Evolutionary conservation across 2,888 invertebrate genomes (phyloP).

Genomic region (Glaucopsyche alexis): DNA sequence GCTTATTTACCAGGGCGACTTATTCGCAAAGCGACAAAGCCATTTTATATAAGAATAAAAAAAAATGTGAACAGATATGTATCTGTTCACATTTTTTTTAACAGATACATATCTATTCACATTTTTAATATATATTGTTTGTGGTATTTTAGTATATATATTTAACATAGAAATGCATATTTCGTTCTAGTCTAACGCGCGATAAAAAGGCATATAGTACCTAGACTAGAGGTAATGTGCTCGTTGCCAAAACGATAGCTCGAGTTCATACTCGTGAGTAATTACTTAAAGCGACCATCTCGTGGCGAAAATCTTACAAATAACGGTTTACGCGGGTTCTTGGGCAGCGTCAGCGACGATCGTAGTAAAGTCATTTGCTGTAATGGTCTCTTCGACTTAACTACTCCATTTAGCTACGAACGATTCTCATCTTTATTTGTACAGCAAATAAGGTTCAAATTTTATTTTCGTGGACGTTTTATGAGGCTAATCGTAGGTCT

Average conservation of each 20-base stretch:
- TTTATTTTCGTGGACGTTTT: conserved; percentile 34
- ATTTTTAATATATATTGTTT: too few relatives aligned
- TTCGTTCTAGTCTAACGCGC: too few relatives aligned
- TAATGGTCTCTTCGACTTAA: conserved; percentile 56
- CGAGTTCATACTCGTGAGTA: conserved; percentile 43
- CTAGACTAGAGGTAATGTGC: conserved; percentile 8
- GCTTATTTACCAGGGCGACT: too few relatives aligned
- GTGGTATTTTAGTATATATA: too few relatives aligned
- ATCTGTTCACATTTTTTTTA: too few relatives aligned
- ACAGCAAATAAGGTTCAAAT: conserved; percentile 34
- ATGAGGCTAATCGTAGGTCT: conserved; percentile 37
- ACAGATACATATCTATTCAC: too few relatives aligned
- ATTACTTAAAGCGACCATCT: conserved; percentile 53
- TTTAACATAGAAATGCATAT: too few relatives aligned
- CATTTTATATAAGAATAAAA: too few relatives aligned
- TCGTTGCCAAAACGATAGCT: conserved; percentile 41
- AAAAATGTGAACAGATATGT: too few relatives aligned
- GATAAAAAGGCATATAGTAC: too few relatives aligned
- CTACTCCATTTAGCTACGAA: conserved; percentile 41
- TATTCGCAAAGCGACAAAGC: too few relatives aligned
- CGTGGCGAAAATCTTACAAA: conserved; percentile 60
- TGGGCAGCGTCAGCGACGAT: conserved; percentile 54
- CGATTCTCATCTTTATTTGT: conserved; percentile 39
- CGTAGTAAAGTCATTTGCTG: conserved; percentile 60
- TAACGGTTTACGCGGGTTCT: conserved; percentile 54